phyloP scores from a whole-genome alignment of 1,140 invertebrate species.

The Eriocheir sinensis region DNA sequence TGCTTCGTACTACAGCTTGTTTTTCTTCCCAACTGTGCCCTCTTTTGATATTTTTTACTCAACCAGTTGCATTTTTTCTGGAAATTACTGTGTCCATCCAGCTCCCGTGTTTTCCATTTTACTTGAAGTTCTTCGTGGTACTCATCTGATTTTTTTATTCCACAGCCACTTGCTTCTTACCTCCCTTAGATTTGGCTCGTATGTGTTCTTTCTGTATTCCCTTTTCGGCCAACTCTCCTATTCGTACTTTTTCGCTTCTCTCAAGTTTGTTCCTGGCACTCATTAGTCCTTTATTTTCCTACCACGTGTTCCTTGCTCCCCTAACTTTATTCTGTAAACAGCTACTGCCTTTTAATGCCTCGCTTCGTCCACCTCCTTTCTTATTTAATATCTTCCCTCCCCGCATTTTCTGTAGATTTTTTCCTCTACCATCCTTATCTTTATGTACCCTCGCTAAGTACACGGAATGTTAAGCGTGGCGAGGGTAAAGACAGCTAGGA shows the following conservation, averaged over 20 bases:
- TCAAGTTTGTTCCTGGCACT: background rate
- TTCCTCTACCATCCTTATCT: background rate
- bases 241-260: background rate
- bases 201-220: background rate
- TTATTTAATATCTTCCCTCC: background rate
- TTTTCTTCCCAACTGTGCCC: no score
- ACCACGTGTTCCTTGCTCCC: background rate
- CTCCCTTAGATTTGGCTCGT: background rate
- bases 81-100: background rate
- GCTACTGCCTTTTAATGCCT: background rate
- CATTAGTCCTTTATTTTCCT: background rate
- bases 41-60: no score
- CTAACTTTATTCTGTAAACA: slow-evolving; percentile 16
- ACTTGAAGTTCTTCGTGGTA: background rate
- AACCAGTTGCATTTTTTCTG: no score
- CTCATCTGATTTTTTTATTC: background rate
- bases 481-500: no score
- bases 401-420: background rate
- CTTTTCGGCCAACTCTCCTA: background rate
- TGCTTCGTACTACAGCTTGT: no score
- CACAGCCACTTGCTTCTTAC: background rate
- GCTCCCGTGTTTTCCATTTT: background rate
- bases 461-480: background rate
- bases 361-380: background rate
- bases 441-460: background rate